These are phyloP conservation scores for Diarsia dahlii DNA, from an alignment of 2,888 invertebrate genomes.

Conservation along the genomic window DNA sequence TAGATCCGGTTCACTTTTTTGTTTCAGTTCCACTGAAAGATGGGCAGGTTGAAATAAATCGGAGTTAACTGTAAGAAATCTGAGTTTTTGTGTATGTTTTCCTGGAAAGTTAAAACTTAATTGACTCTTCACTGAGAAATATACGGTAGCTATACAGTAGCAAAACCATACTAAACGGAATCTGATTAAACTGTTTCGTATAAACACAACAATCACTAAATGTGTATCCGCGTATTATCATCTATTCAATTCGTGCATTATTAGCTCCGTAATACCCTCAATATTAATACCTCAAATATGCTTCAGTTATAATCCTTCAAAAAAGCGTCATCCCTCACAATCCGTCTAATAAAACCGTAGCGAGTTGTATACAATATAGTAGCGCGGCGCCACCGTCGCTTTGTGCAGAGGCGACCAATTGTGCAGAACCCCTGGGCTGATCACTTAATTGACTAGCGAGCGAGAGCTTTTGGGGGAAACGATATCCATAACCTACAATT, in stretches of 20 bases:
- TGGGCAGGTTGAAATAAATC: constrained; percentile 13
- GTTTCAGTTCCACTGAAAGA: constrained; percentile 46
- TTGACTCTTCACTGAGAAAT: background rate
- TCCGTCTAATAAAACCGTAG: constrained; percentile 83
- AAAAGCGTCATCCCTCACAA: constrained; percentile 80
- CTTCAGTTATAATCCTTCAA: constrained; percentile 75
- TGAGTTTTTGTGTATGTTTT: background rate
- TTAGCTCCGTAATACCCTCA: constrained; percentile 61
- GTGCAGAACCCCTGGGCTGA: constrained; percentile 89
- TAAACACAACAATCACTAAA: constrained; percentile 54
- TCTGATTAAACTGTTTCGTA: constrained; percentile 25
- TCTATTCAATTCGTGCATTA: constrained; percentile 62
- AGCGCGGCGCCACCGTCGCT: constrained; percentile 80
- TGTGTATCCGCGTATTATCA: constrained; percentile 61
- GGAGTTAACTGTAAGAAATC: constrained; percentile 17
- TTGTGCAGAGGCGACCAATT: constrained; percentile 90
- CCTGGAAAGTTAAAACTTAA: constrained; percentile 6
- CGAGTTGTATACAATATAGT: constrained; percentile 75
- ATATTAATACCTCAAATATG: constrained; percentile 68
- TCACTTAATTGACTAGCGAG: constrained; percentile 89
- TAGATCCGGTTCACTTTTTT: constrained; percentile 47
- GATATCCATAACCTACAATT: constrained; percentile 57
- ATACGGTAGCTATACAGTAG: background rate
- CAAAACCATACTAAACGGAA: background rate
- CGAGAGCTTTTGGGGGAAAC: constrained; percentile 81